Evolutionary conservation across 1,140 invertebrate species (phyloP).

Genomic region (Plectus sambesii): DNA sequence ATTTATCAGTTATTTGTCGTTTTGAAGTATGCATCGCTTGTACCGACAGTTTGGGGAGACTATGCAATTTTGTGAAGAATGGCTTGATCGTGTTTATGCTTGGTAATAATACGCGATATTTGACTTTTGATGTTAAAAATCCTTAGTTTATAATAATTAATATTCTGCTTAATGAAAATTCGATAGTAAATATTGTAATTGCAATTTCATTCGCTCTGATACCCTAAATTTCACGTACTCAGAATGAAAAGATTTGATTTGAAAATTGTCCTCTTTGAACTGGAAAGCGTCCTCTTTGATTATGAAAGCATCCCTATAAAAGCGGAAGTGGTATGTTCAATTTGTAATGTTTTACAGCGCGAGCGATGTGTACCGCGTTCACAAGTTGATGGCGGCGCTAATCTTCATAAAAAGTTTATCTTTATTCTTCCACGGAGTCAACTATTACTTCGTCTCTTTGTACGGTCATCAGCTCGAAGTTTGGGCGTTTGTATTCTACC

Average conservation of each 20-base stretch:
- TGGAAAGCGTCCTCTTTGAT: too few species aligned
- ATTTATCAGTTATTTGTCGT: constrained; percentile 1
- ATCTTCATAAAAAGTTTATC: constrained; percentile 63
- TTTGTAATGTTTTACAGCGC: constrained; percentile 53
- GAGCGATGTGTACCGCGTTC: constrained; percentile 78
- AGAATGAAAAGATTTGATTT: too few species aligned
- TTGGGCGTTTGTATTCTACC: constrained; percentile 92
- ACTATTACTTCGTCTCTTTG: constrained; percentile 89
- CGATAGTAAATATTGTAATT: constrained; percentile 15
- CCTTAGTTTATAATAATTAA: not conserved
- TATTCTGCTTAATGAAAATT: constrained; percentile 19
- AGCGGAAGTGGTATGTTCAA: too few species aligned
- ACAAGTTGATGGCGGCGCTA: constrained; percentile 87
- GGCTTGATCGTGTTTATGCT: too few species aligned
- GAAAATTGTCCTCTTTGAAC: too few species aligned
- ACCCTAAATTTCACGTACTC: too few species aligned
- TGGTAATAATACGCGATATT: too few species aligned
- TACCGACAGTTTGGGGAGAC: too few species aligned
- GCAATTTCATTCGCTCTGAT: too few species aligned
- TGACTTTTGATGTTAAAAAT: too few species aligned
- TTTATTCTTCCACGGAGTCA: constrained; percentile 84
- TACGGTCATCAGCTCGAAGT: constrained; percentile 84
- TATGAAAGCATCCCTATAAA: too few species aligned
- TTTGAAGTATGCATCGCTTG: constrained; percentile 12
- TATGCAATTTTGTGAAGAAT: too few species aligned